Base-by-base conservation (phyloP, 2,797 vertebrate species). In the Nyctibius grandis region DNA sequence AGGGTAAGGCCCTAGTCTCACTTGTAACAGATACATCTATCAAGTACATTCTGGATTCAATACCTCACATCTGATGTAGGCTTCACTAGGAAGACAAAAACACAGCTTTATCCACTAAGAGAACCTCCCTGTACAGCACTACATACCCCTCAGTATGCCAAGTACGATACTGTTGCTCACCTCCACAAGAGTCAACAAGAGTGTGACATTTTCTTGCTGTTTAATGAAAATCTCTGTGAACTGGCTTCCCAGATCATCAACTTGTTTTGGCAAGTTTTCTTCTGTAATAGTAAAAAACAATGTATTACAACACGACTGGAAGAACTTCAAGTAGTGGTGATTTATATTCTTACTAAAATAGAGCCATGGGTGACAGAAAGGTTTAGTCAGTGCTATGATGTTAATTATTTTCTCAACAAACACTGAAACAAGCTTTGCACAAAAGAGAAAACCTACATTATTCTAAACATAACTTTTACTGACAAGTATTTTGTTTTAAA, bases 211-310 rank as follows among this genome's bases (percentile, higher is more conserved):
- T 90, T 99, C 99, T 25, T 98, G 97, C 57, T 99, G 99, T 83
- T 99, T 98, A 95, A 99, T 98, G 94, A 99, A 99, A 61, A 98
- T 98, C 83, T 99, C 99, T 76, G 99, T 99, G 96, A 99, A 99
- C 90, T 99, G 99, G 95, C 98, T 98, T 40, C 99, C 99, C 84
- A 99, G 91, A 94, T 99, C 99, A 85, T 99, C 99, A 3, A 97
- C 97, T 92, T 99, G 99, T 92, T 99, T 99, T 95, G 99, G 98
- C 40, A 98, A 94, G 53, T 97, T 98, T 97, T 99, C 99, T 96
- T 99, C 99, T 99, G 98, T 34, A 98, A 98, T 3, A 94, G 83
- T 73, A 33, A 97, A 97, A 94, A 83, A 36, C 42, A 80, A 76
- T 4, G 5, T 25, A 63, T 77, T 95, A 96, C 81, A 95, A 45